Evolutionary conservation across 2,797 vertebrate genomes (phyloP), one percentile per base, ranked within the genome.

Genomic region (Antennarius maculatus): DNA sequence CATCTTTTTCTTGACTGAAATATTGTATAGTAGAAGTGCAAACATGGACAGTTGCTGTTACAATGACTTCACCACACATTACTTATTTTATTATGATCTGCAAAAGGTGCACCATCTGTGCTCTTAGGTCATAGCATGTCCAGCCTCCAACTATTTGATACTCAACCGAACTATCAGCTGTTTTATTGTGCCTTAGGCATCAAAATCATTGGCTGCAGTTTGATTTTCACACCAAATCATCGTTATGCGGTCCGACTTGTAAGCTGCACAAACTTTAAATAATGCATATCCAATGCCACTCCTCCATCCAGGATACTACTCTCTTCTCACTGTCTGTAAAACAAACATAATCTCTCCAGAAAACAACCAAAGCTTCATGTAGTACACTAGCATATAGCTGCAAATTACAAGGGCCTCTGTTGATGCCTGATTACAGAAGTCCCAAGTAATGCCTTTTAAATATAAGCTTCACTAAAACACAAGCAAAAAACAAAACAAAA

Each of bases 231-330:
- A 60, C 12, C 54, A 81, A 54, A 72, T 43, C 53, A 59, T 59
- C 13, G 46, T 75, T 66, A 58, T 47, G 45, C 48, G 7, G 17
- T 41, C 23, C 73, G 62, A 73, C 63, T 69, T 79, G 28, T 63
- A 46, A 76, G 42, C 51, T 49, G 52, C 49, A 46, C 51, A 58
- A 18, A 58, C 54, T 18, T 73, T 85, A 52, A 88, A 85, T 78
- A 83, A 80, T 89, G 56, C 52, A 83, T 76, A 42, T 5, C 58
- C 41, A 11, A 69, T 65, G 56, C 45, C 50, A 63, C 41, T 23
- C 76, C 41, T 63, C 46, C 39, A 39, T 61, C 66, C 54, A 14
- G 29, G 51, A 47, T 42, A 69, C 27, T 45, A 47, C 34, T 8
- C 29, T 64, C 61, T 6, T 74, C 54, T 41, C 65, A 62, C 60